These are phyloP conservation scores for Pelochelys cantorii DNA, from an alignment of 2,797 vertebrate genomes.

Conservation along the genomic window DNA sequence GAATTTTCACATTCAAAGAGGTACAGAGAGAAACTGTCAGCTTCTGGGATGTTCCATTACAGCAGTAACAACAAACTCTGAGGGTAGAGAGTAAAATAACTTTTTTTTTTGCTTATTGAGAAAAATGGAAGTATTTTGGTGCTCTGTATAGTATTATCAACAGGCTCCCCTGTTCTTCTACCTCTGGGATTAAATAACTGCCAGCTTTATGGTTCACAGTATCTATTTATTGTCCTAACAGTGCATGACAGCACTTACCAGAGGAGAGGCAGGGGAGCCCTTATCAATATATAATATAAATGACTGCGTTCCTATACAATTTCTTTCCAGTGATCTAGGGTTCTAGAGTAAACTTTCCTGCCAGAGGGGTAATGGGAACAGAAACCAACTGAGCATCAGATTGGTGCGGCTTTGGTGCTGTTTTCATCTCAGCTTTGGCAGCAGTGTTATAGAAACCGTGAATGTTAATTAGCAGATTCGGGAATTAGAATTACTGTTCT, in stretches of 20 bases:
- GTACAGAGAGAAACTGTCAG: background rate
- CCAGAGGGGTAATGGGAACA: background rate
- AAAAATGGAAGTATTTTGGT: background rate
- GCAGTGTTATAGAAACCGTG: background rate
- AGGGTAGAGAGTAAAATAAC: background rate
- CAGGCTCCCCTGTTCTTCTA: background rate
- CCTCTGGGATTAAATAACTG: background rate
- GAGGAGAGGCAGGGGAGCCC: background rate
- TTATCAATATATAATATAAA: background rate
- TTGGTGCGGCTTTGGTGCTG: background rate
- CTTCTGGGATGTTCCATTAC: conserved; percentile 1
- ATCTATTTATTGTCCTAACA: background rate
- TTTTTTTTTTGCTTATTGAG: background rate
- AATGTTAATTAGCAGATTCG: background rate
- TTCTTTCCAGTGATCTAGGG: background rate
- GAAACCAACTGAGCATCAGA: background rate
- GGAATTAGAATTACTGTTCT: background rate
- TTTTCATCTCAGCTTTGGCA: background rate
- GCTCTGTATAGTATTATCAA: background rate
- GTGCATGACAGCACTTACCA: background rate
- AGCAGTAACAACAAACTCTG: background rate
- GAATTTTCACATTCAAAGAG: conserved; percentile 15
- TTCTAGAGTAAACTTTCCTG: background rate
- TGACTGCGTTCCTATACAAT: background rate
- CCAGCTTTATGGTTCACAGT: background rate